These are phyloP conservation scores for Leucopsar rothschildi DNA, from an alignment of 2,113 vertebrate species.

Conservation along the genomic window DNA sequence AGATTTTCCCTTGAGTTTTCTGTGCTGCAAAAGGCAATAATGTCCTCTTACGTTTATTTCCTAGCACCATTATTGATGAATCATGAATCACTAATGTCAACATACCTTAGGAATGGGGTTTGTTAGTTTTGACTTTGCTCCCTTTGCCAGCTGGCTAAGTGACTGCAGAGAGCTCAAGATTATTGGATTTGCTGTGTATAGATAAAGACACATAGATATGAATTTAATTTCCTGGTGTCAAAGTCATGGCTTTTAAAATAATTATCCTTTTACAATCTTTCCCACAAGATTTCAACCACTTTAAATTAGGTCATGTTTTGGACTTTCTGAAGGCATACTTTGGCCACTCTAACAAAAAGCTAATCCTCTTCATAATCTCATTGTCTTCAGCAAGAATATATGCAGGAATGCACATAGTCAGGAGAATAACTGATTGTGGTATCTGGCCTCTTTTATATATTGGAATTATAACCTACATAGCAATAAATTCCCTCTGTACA, in stretches of 20 bases:
- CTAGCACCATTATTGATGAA: slow-evolving; percentile 53
- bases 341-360: slow-evolving; percentile 11
- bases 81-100: slow-evolving; percentile 56
- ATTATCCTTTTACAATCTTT: slow-evolving; percentile 56
- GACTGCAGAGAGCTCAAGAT: slow-evolving; percentile 51
- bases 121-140: slow-evolving; percentile 53
- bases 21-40: slow-evolving; percentile 43
- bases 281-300: slow-evolving; percentile 41
- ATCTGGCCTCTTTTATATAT: slow-evolving; percentile 9
- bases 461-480: neutral
- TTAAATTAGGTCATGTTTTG: slow-evolving; percentile 62
- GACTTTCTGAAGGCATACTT: slow-evolving; percentile 23
- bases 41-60: slow-evolving; percentile 47
- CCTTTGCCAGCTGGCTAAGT: slow-evolving; percentile 62
- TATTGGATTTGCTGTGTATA: slow-evolving; percentile 63
- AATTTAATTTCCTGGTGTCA: slow-evolving; percentile 70
- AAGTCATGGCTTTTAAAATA: slow-evolving; percentile 61
- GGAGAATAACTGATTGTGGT: neutral
- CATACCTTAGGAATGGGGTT: slow-evolving; percentile 42
- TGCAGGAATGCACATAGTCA: slow-evolving; percentile 2
- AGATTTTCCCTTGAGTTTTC: slow-evolving; percentile 24
- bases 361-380: slow-evolving; percentile 32
- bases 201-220: slow-evolving; percentile 65
- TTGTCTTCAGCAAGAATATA: slow-evolving; percentile 30
- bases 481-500: slow-evolving; percentile 22